These are phyloP conservation scores for Oppia nitens DNA, from an alignment of 1,140 invertebrate species.

Conservation along the genomic window DNA sequence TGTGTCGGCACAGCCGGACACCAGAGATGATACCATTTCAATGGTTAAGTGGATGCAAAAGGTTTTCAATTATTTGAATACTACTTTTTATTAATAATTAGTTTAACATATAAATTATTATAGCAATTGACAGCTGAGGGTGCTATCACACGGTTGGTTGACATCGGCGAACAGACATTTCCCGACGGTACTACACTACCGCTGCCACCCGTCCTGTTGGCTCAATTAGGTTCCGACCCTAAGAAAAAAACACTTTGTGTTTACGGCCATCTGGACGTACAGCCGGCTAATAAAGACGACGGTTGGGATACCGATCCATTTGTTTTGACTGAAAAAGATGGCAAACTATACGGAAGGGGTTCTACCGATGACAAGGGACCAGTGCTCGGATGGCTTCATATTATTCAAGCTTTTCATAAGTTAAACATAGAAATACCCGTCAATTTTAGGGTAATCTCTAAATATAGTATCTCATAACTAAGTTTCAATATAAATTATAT, in stretches of 20 bases:
- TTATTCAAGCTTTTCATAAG: constrained; percentile 69
- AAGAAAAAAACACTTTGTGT: constrained; percentile 66
- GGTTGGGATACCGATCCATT: constrained; percentile 95
- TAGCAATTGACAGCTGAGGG: neutral
- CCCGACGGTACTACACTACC: constrained; percentile 50
- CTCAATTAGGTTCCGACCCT: constrained; percentile 57
- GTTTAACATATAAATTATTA: neutral
- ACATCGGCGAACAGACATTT: neutral
- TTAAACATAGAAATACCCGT: constrained; percentile 54
- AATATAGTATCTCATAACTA: too few relatives aligned
- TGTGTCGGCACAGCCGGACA: constrained; percentile 73
- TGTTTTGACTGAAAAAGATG: constrained; percentile 64
- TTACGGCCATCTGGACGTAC: constrained; percentile 96
- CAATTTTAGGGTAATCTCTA: constrained; percentile 51
- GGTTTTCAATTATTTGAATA: constrained; percentile 8
- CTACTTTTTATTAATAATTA: neutral
- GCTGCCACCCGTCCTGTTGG: constrained; percentile 77
- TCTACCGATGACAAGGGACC: constrained; percentile 78
- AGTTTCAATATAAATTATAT: too few relatives aligned
- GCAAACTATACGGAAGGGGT: constrained; percentile 78
- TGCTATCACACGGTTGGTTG: neutral
- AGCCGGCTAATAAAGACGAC: constrained; percentile 75
- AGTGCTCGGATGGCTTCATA: constrained; percentile 77
- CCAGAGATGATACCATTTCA: constrained; percentile 47
- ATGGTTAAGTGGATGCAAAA: constrained; percentile 61